Percentiles rank a stretch among this genome's conserved stretches.
These are phyloP conservation scores for Drosophila simulans DNA, from an alignment of 1,140 invertebrate genomes.

Conservation along the genomic window DNA sequence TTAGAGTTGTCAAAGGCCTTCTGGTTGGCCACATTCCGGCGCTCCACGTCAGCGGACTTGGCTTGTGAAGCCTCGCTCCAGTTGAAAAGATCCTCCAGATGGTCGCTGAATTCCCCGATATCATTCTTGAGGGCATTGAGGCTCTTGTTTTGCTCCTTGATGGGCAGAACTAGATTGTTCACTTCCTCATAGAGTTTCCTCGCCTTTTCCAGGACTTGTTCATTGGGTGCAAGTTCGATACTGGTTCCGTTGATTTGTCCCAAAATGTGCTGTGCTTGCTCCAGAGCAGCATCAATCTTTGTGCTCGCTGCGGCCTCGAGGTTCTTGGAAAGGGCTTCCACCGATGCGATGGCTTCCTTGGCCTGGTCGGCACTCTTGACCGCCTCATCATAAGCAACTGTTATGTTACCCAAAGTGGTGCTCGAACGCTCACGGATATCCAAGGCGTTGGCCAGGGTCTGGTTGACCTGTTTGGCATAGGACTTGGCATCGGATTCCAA, in stretches of 20 bases:
- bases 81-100: slow-evolving; percentile 90
- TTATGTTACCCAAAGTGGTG: slow-evolving; percentile 86
- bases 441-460: slow-evolving; percentile 85
- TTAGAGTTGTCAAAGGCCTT: slow-evolving; percentile 84
- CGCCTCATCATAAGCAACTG: slow-evolving; percentile 86
- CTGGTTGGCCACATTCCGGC: slow-evolving; percentile 87
- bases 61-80: slow-evolving; percentile 88
- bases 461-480: slow-evolving; percentile 87
- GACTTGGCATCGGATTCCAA: slow-evolving; percentile 87
- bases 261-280: slow-evolving; percentile 90
- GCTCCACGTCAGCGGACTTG: slow-evolving; percentile 87
- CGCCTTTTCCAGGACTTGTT: slow-evolving; percentile 87
- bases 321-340: slow-evolving; percentile 88
- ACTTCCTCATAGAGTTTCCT: slow-evolving; percentile 89
- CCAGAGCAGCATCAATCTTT: slow-evolving; percentile 91
- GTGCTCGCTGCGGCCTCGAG: slow-evolving; percentile 89
- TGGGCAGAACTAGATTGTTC: slow-evolving; percentile 87
- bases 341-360: slow-evolving; percentile 87
- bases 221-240: slow-evolving; percentile 85
- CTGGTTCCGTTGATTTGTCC: slow-evolving; percentile 84
- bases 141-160: slow-evolving; percentile 86
- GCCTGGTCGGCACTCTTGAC: slow-evolving; percentile 86
- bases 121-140: slow-evolving; percentile 86
- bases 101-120: slow-evolving; percentile 87
- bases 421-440: slow-evolving; percentile 85